These are phyloP conservation scores for Pseudomyrmex concolor DNA, from an alignment of 1,140 invertebrate genomes.

Conservation along the genomic window DNA sequence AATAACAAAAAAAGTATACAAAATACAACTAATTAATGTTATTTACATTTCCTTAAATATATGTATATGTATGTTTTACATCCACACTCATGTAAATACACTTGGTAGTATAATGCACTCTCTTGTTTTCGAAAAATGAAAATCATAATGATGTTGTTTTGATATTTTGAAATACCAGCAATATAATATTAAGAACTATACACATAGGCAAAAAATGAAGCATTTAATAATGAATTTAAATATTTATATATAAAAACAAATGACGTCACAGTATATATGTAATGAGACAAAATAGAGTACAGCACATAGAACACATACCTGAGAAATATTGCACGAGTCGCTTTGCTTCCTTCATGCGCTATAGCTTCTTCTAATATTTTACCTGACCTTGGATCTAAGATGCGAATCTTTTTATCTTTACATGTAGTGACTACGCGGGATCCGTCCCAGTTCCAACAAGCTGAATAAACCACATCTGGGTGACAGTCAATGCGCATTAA, in stretches of 20 bases:
- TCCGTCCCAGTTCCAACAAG: conserved; percentile 99
- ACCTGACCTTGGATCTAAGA: conserved; percentile 97
- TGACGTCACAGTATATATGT: neutral
- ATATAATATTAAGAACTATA: no score
- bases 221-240: neutral
- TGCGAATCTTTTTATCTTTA: conserved; percentile 99
- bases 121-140: conserved; percentile 8
- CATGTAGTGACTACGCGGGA: conserved; percentile 97
- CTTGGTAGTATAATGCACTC: conserved; percentile 41
- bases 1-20: conserved; percentile 34
- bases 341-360: conserved; percentile 98
- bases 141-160: conserved; percentile 30
- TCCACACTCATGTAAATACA: conserved; percentile 55
- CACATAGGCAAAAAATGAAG: neutral
- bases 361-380: conserved; percentile 94
- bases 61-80: conserved; percentile 25
- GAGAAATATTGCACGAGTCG: conserved; percentile 97
- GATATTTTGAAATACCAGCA: neutral
- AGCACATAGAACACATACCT: conserved; percentile 83
- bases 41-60: conserved; percentile 36
- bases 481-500: conserved; percentile 96
- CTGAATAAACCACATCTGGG: conserved; percentile 98
- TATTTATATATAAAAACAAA: neutral
- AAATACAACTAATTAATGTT: conserved; percentile 27
- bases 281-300: neutral